phyloP scores from a whole-genome alignment of 2,888 invertebrate species.

The Brachycybe producta region DNA sequence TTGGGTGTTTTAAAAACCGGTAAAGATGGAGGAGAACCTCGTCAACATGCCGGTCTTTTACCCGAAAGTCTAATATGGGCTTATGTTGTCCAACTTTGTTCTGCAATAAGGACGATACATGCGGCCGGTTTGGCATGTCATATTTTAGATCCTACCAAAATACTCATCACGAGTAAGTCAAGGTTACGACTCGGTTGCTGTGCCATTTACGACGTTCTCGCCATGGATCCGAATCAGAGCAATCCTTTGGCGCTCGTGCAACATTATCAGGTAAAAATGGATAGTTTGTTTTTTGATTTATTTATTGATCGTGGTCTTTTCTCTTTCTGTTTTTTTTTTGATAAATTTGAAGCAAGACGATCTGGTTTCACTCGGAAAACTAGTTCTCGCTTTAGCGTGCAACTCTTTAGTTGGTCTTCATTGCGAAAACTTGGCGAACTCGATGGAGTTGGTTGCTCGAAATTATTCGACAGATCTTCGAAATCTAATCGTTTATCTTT shows the following conservation, averaged over 20 bases:
- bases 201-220: conserved; percentile 64
- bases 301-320: not conserved
- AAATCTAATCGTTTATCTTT: conserved; percentile 80
- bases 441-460: conserved; percentile 75
- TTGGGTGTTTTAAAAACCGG: not conserved
- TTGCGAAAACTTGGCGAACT: conserved; percentile 71
- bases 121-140: conserved; percentile 61
- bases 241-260: conserved; percentile 49
- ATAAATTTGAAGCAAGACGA: conserved; percentile 63
- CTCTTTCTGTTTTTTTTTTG: not conserved
- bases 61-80: conserved; percentile 91
- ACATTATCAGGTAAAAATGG: conserved; percentile 47
- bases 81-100: conserved; percentile 86
- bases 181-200: conserved; percentile 66
- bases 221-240: conserved; percentile 49
- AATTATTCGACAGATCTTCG: conserved; percentile 88
- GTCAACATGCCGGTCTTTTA: conserved; percentile 46
- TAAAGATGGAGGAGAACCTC: conserved; percentile 6
- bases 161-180: conserved; percentile 57
- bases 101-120: conserved; percentile 83
- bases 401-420: conserved; percentile 76
- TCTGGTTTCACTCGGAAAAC: conserved; percentile 73
- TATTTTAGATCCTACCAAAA: conserved; percentile 82
- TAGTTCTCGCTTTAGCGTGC: conserved; percentile 85
- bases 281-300: conserved; percentile 16